Conservation (phyloP, 2,888 invertebrate genomes). For the Eupeodes latifasciatus region DNA sequence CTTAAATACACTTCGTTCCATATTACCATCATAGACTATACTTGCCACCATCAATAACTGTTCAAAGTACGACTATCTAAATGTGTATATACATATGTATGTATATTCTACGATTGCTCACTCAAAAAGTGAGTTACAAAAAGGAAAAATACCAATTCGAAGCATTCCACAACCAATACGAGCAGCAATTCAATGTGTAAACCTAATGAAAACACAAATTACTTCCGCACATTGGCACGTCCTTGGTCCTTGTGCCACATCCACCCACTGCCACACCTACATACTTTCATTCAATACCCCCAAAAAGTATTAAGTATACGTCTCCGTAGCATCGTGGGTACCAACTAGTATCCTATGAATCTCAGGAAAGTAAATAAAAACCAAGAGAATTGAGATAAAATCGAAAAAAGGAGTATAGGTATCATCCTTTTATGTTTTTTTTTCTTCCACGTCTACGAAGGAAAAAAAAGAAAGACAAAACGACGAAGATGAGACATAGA, state of each 20-base stretch:
- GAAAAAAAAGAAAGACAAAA: slow-evolving; percentile 17
- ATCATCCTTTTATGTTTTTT: slow-evolving; percentile 70
- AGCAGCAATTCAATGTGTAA: slow-evolving; percentile 77
- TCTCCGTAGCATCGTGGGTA: not conserved
- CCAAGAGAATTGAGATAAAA: slow-evolving; percentile 36
- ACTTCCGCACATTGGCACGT: slow-evolving; percentile 82
- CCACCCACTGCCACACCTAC: slow-evolving; percentile 49
- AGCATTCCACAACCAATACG: slow-evolving; percentile 64
- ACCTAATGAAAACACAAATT: slow-evolving; percentile 83
- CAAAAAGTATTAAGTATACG: not conserved
- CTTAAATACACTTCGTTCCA: slow-evolving; percentile 82
- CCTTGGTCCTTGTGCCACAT: slow-evolving; percentile 78
- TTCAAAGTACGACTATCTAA: not conserved
- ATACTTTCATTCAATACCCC: not conserved
- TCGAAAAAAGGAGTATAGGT: slow-evolving; percentile 35
- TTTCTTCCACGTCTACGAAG: slow-evolving; percentile 43
- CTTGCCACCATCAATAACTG: slow-evolving; percentile 13
- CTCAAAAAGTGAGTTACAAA: slow-evolving; percentile 31
- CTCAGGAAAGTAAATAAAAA: slow-evolving; percentile 71
- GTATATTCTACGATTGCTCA: slow-evolving; percentile 42
- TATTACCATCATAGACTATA: not conserved
- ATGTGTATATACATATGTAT: no score
- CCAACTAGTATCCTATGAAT: slow-evolving; percentile 27
- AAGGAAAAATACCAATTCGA: slow-evolving; percentile 5
- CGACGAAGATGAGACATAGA: slow-evolving; percentile 4